Conservation (phyloP, 2,888 invertebrate genomes). For the Onchidella celtica region DNA sequence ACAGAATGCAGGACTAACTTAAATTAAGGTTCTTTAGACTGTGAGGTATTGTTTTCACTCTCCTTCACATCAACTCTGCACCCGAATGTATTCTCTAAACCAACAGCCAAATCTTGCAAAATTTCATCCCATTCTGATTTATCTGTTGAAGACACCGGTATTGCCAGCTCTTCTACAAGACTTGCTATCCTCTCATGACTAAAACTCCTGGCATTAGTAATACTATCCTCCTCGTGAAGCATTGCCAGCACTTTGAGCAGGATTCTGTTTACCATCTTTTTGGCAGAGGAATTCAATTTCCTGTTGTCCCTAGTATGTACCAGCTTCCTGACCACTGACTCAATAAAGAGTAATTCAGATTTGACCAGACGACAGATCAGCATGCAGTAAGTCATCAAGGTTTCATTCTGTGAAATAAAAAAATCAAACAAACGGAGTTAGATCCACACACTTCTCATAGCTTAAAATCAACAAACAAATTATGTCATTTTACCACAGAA, state of each 20-base stretch:
- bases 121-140: conserved; percentile 21
- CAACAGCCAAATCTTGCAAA: conserved; percentile 13
- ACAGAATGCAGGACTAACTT: too few species aligned
- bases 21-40: too few species aligned
- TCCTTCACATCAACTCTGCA: too few species aligned
- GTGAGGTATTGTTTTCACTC: too few species aligned
- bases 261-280: conserved; percentile 12
- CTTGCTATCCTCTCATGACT: conserved; percentile 4
- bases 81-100: too few species aligned
- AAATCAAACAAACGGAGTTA: not conserved
- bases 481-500: not conserved
- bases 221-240: not conserved
- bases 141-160: not conserved
- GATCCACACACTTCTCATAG: not conserved
- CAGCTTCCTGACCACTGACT: conserved; percentile 32
- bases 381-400: conserved; percentile 41
- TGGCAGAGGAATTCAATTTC: conserved; percentile 14
- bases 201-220: not conserved
- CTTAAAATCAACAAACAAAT: not conserved
- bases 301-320: conserved; percentile 27
- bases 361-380: conserved; percentile 26
- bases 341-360: conserved; percentile 28
- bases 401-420: conserved; percentile 23
- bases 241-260: conserved; percentile 39
- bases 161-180: not conserved